These are phyloP conservation scores for Asobara japonica DNA, from an alignment of 1,140 invertebrate genomes.

Conservation along the genomic window DNA sequence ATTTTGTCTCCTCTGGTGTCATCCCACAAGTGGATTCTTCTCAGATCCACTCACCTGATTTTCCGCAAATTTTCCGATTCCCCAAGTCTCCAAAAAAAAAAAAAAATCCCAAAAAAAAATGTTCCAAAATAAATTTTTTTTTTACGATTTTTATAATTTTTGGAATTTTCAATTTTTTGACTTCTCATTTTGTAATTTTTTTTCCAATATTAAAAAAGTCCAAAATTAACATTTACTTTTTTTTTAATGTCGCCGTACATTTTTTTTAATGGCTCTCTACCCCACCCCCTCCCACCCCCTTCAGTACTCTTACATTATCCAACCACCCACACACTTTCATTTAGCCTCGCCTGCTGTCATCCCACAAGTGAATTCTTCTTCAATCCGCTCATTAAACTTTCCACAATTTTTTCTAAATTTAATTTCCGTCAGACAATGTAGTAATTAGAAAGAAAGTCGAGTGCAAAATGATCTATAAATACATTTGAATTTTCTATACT, in stretches of 20 bases:
- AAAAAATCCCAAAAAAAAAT: too few relatives aligned
- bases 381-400: not conserved
- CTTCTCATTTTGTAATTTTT: not conserved
- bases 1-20: conserved; percentile 5
- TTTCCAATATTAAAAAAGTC: too few relatives aligned
- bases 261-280: not conserved
- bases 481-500: too few relatives aligned
- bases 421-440: too few relatives aligned
- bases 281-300: not conserved
- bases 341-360: not conserved
- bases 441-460: too few relatives aligned
- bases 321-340: conserved; percentile 16
- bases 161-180: not conserved
- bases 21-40: conserved; percentile 3
- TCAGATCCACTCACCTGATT: not conserved
- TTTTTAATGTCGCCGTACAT: too few relatives aligned
- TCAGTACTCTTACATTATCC: not conserved
- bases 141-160: not conserved
- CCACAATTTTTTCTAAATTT: too few relatives aligned
- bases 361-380: conserved; percentile 1
- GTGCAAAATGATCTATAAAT: too few relatives aligned
- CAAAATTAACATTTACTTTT: too few relatives aligned
- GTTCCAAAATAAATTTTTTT: not conserved
- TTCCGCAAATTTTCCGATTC: conserved; percentile 1
- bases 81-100: too few relatives aligned